phyloP scores from a whole-genome alignment of 2,888 invertebrate genomes.

The Thymelicus sylvestris region DNA sequence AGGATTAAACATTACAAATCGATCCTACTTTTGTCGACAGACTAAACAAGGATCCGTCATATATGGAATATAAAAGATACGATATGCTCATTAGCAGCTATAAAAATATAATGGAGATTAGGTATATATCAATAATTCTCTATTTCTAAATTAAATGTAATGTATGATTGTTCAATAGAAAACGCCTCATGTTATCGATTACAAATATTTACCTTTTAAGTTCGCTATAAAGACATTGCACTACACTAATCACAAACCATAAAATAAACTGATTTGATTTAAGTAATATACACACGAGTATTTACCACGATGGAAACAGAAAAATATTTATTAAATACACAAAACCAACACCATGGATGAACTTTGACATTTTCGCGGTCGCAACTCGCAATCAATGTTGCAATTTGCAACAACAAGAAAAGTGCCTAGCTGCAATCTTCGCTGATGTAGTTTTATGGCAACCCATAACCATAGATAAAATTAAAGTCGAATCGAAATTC shows the following conservation, averaged over 20 bases:
- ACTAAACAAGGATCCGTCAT: too few species aligned
- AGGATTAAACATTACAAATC: too few species aligned
- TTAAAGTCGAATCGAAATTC: too few species aligned
- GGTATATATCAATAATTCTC: neutral
- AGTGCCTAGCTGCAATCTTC: neutral
- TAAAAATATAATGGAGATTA: too few species aligned
- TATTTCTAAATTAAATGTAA: constrained; percentile 13
- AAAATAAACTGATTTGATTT: neutral
- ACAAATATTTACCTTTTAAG: constrained; percentile 8
- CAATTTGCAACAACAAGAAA: neutral
- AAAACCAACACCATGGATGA: constrained; percentile 59
- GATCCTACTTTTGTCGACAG: too few species aligned
- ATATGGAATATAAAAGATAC: too few species aligned
- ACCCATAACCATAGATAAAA: too few species aligned
- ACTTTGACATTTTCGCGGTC: constrained; percentile 78
- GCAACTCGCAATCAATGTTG: constrained; percentile 54
- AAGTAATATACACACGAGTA: constrained; percentile 3
- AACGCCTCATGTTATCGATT: constrained; percentile 4
- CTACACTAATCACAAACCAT: neutral
- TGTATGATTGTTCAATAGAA: neutral
- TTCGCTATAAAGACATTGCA: constrained; percentile 8
- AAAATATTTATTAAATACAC: constrained; percentile 44
- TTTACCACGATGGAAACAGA: constrained; percentile 17
- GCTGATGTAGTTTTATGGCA: too few species aligned
- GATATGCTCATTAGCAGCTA: too few species aligned